phyloP scores from a whole-genome alignment of 2,888 invertebrate species.

The Agonopterix alstromeriana region DNA sequence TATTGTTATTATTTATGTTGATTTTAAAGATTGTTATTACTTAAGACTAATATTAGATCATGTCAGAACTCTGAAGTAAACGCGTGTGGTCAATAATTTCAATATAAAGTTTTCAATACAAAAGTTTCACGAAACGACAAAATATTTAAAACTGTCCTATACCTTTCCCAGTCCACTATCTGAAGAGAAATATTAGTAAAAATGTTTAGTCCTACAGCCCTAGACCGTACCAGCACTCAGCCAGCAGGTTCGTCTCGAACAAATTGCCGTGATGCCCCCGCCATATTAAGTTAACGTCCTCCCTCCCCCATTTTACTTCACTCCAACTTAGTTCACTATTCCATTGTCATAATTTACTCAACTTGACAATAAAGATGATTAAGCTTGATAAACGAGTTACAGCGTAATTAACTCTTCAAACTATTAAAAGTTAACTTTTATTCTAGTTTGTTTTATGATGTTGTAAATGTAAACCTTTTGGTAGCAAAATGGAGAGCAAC shows the following conservation, averaged over 20 bases:
- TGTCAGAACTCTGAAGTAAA: too few relatives aligned
- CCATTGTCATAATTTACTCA: slow-evolving; percentile 50
- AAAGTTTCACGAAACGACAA: too few relatives aligned
- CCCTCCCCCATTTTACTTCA: slow-evolving; percentile 30
- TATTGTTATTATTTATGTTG: too few relatives aligned
- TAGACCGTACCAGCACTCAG: slow-evolving; percentile 9
- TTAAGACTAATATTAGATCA: too few relatives aligned
- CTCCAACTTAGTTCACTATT: slow-evolving; percentile 32
- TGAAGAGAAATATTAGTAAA: too few relatives aligned
- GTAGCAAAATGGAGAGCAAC: too few relatives aligned
- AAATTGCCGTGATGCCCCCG: slow-evolving; percentile 71
- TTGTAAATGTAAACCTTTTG: neutral
- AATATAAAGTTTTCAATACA: too few relatives aligned
- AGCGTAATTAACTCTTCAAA: slow-evolving; percentile 14
- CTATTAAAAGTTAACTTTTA: neutral
- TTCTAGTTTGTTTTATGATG: neutral
- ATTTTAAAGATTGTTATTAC: too few relatives aligned
- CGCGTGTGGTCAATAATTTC: too few relatives aligned
- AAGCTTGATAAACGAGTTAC: slow-evolving; percentile 23
- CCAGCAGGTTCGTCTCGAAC: slow-evolving; percentile 64
- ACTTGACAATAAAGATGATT: slow-evolving; percentile 32
- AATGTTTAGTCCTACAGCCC: neutral
- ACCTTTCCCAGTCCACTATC: too few relatives aligned
- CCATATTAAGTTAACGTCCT: slow-evolving; percentile 68
- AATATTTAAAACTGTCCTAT: too few relatives aligned